Conservation (phyloP, 2,113 vertebrate species). For the Turnix velox region DNA sequence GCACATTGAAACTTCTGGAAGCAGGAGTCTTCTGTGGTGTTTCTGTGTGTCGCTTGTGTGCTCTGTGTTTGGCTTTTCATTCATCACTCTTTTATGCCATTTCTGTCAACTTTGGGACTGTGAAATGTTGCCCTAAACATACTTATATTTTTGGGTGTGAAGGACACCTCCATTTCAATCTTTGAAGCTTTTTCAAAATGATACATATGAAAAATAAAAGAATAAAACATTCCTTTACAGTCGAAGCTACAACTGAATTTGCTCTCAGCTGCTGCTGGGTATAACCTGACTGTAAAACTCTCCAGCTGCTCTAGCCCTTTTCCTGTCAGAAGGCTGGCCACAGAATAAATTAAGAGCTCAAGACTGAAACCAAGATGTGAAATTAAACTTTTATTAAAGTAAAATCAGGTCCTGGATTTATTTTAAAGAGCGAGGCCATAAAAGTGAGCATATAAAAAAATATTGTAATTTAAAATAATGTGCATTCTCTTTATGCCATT, state of each 20-base stretch:
- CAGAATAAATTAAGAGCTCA: conserved; percentile 58
- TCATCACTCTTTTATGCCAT: not conserved
- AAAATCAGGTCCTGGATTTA: conserved; percentile 56
- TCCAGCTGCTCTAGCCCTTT: conserved; percentile 42
- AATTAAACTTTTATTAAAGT: conserved; percentile 70
- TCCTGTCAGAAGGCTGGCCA: conserved; percentile 14
- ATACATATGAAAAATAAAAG: not conserved
- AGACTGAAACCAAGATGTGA: conserved; percentile 60
- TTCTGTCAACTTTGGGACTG: not conserved
- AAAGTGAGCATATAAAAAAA: conserved; percentile 58
- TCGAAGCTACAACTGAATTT: not conserved
- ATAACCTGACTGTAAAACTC: conserved; percentile 30
- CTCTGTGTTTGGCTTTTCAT: not conserved
- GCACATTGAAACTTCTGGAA: not conserved
- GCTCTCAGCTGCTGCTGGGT: not conserved
- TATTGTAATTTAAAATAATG: conserved; percentile 47
- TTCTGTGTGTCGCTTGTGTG: not conserved
- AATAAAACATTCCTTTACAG: not conserved
- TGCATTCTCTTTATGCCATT: conserved; percentile 32
- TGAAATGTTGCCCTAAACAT: rapidly evolving
- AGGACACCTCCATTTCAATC: not conserved
- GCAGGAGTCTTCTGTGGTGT: not conserved
- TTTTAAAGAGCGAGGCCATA: conserved; percentile 63
- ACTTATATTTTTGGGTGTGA: not conserved
- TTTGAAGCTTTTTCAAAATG: not conserved